These are phyloP conservation scores for Equus przewalskii DNA, from an alignment of 2,113 vertebrate species.

Conservation along the genomic window DNA sequence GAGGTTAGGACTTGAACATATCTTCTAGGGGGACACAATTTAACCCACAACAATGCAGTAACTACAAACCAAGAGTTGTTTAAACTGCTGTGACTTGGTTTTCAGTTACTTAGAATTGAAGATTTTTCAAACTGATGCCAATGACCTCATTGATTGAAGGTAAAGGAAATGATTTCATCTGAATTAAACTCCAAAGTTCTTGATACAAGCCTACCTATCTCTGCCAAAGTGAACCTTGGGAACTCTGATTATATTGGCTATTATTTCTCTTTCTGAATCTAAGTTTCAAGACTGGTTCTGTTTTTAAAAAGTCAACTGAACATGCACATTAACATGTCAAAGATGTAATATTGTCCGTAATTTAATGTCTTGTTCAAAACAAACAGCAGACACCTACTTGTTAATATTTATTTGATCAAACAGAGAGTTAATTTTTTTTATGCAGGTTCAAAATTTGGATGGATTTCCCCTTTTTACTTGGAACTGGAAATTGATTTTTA, in stretches of 20 bases:
- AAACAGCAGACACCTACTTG: background rate
- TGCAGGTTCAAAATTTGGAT: background rate
- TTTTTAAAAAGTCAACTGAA: background rate
- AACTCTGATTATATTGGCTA: background rate
- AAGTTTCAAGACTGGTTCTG: background rate
- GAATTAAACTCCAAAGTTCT: constrained; percentile 17
- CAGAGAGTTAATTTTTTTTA: background rate
- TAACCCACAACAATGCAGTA: background rate
- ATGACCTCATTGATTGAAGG: background rate
- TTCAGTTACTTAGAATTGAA: background rate
- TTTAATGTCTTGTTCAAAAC: constrained; percentile 1
- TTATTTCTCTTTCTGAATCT: background rate
- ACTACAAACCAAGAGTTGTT: background rate
- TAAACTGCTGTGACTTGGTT: background rate
- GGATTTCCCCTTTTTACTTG: background rate
- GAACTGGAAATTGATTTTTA: background rate
- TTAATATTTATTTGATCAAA: background rate
- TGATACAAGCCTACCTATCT: background rate
- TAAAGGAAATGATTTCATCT: background rate
- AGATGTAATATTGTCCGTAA: background rate
- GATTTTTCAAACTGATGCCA: background rate
- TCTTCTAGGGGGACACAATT: background rate
- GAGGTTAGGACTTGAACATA: background rate
- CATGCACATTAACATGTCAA: background rate
- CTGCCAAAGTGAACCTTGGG: background rate